Conservation (phyloP, 1,140 invertebrate genomes). For the Andrena cerasifolii region DNA sequence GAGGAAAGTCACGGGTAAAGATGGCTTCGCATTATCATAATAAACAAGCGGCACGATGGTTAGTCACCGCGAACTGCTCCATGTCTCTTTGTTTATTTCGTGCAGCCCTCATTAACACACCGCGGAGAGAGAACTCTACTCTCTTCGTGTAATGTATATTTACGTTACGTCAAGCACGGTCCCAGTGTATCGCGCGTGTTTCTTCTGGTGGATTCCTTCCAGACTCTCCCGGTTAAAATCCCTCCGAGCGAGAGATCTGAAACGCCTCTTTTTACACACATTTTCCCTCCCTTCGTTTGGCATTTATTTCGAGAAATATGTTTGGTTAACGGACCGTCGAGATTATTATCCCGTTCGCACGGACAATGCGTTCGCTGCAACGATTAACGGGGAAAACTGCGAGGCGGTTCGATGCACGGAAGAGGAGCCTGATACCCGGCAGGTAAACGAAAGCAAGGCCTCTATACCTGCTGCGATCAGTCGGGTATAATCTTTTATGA, state of each 20-base stretch:
- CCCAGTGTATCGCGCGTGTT: slow-evolving; percentile 42
- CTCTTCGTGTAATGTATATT: slow-evolving; percentile 52
- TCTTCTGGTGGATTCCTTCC: slow-evolving; percentile 27
- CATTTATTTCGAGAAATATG: slow-evolving; percentile 21
- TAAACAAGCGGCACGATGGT: slow-evolving; percentile 59
- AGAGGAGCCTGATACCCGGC: slow-evolving; percentile 29
- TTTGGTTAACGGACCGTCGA: background rate
- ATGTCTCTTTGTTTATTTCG: slow-evolving; percentile 55
- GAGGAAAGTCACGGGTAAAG: slow-evolving; percentile 60
- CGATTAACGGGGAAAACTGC: background rate
- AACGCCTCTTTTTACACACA: background rate
- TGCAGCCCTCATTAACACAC: slow-evolving; percentile 58
- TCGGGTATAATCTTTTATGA: slow-evolving; percentile 71
- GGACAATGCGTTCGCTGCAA: background rate
- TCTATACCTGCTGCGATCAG: slow-evolving; percentile 54
- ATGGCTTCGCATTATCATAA: slow-evolving; percentile 68
- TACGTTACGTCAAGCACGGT: slow-evolving; percentile 41
- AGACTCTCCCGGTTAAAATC: slow-evolving; percentile 21
- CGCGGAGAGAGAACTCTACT: slow-evolving; percentile 51
- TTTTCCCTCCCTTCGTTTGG: background rate
- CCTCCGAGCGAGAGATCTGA: background rate
- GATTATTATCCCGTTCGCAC: background rate
- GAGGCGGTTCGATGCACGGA: background rate
- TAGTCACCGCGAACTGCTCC: slow-evolving; percentile 57
- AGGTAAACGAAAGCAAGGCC: slow-evolving; percentile 45